Evolutionary conservation across 2,113 vertebrate genomes (phyloP).

Genomic region (Brachirus orientalis): DNA sequence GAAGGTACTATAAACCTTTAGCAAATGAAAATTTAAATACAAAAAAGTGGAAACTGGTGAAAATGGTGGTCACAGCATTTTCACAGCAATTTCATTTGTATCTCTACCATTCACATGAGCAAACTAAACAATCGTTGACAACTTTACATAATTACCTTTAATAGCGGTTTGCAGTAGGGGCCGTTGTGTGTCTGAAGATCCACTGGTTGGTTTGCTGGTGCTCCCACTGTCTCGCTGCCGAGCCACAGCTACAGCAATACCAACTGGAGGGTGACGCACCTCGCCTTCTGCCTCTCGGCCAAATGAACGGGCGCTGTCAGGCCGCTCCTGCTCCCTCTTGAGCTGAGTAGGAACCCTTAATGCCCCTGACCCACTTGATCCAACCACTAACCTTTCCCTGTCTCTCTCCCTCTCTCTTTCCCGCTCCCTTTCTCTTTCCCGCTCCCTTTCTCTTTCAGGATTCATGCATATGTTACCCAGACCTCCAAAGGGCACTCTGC

Average conservation of each 20-base stretch:
- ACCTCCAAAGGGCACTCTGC: constrained; percentile 91
- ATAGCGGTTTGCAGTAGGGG: constrained; percentile 84
- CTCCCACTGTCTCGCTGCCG: constrained; percentile 90
- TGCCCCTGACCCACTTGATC: constrained; percentile 16
- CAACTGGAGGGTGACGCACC: constrained; percentile 94
- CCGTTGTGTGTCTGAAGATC: constrained; percentile 85
- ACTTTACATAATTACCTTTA: constrained; percentile 86
- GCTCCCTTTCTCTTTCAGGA: constrained; percentile 46
- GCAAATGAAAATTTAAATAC: too few species aligned
- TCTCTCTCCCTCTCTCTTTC: constrained; percentile 43
- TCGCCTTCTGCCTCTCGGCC: constrained; percentile 91
- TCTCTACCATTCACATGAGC: too few species aligned
- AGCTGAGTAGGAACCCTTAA: constrained; percentile 78
- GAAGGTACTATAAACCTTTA: too few species aligned
- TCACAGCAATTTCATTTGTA: too few species aligned
- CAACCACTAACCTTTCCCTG: constrained; percentile 33
- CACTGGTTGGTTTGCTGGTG: constrained; percentile 81
- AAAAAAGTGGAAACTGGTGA: too few species aligned
- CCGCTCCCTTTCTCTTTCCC: constrained; percentile 21
- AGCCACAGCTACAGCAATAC: constrained; percentile 95
- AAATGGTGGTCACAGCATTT: too few species aligned
- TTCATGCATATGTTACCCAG: constrained; percentile 88
- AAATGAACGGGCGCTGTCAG: constrained; percentile 91
- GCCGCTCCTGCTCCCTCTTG: constrained; percentile 92
- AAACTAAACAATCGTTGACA: too few species aligned